These are phyloP conservation scores for Poecilia picta DNA, from an alignment of 2,797 vertebrate species.

Conservation along the genomic window DNA sequence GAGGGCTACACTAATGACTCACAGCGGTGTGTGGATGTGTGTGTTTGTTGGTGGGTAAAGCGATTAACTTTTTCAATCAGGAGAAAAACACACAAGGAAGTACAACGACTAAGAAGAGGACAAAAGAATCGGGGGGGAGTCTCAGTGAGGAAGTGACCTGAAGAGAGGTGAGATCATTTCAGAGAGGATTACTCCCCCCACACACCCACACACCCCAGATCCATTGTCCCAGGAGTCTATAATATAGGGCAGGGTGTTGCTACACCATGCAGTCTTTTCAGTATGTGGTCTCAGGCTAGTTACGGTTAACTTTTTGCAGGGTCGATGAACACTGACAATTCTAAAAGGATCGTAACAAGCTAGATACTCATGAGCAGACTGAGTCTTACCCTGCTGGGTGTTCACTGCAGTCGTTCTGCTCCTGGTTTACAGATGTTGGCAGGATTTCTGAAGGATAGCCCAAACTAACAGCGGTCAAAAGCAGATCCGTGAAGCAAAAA, in stretches of 20 bases:
- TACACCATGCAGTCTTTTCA: slow-evolving; percentile 62
- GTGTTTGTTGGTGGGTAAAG: slow-evolving; percentile 30
- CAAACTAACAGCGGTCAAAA: not conserved
- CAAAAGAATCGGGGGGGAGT: slow-evolving; percentile 63
- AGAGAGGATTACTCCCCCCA: slow-evolving; percentile 57
- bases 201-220: slow-evolving; percentile 27
- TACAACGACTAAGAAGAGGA: slow-evolving; percentile 44
- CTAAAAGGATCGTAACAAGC: slow-evolving; percentile 21
- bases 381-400: not conserved
- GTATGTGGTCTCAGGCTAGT: slow-evolving; percentile 58
- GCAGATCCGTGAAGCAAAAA: not conserved
- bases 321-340: slow-evolving; percentile 21
- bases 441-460: not conserved
- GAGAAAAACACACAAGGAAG: slow-evolving; percentile 68
- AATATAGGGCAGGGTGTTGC: slow-evolving; percentile 68
- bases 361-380: not conserved
- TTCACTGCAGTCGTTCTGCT: not conserved
- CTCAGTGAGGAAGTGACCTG: slow-evolving; percentile 74
- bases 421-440: not conserved
- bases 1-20: slow-evolving; percentile 63
- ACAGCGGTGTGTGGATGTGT: slow-evolving; percentile 16
- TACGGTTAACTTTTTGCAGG: slow-evolving; percentile 46
- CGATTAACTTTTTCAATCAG: slow-evolving; percentile 64
- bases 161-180: slow-evolving; percentile 77
- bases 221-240: slow-evolving; percentile 53